Conservation (phyloP, 1,140 invertebrate genomes). For the Diorhabda elongata region DNA sequence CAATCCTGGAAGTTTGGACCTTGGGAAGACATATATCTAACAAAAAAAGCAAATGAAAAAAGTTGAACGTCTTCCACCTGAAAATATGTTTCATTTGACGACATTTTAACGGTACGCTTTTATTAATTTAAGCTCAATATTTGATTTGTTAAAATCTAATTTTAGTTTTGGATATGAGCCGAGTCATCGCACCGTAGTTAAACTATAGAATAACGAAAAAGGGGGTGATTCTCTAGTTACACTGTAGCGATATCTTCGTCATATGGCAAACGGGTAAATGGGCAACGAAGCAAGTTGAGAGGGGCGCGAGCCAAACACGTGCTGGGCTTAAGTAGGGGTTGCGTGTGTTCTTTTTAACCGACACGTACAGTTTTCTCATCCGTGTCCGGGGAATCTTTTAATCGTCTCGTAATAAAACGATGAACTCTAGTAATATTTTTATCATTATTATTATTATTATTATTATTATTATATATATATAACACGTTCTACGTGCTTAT, state of each 20-base stretch:
- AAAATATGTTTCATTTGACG: too few species aligned
- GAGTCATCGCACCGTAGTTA: too few species aligned
- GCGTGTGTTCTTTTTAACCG: slow-evolving; percentile 10
- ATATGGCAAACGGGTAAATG: slow-evolving; percentile 10
- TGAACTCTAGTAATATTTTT: neutral
- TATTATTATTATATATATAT: neutral
- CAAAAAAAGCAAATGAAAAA: too few species aligned
- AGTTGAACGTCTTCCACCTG: too few species aligned
- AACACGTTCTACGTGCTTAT: neutral
- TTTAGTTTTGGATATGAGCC: too few species aligned
- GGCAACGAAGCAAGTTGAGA: neutral
- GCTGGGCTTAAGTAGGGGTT: neutral
- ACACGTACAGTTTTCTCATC: slow-evolving; percentile 8
- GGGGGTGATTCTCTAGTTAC: neutral
- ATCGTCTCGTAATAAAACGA: slow-evolving; percentile 12
- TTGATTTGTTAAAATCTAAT: too few species aligned
- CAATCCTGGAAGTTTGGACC: too few species aligned
- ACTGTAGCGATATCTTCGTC: slow-evolving; percentile 4
- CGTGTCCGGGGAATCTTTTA: slow-evolving; percentile 4
- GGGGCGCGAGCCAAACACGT: slow-evolving; percentile 13
- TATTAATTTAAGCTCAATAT: too few species aligned
- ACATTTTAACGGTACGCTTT: too few species aligned
- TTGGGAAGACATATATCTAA: too few species aligned
- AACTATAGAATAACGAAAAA: neutral
- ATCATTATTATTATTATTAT: neutral